Evolutionary conservation across 2,113 vertebrate genomes (phyloP), one percentile per base, ranked within the genome.

Genomic region (Actenoides hombroni): DNA sequence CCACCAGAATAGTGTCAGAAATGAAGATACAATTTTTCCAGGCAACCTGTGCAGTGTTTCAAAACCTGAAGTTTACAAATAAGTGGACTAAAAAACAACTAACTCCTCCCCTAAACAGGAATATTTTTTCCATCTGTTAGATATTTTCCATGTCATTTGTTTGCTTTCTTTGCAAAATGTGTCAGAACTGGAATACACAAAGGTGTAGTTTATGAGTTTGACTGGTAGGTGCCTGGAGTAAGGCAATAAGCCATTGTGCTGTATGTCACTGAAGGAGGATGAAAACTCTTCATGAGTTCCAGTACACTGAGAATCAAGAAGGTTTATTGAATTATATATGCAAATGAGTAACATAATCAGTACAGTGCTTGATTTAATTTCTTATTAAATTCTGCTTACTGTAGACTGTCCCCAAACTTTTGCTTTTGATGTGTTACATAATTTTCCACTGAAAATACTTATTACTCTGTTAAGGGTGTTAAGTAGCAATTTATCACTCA

Each of bases 41-140:
- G 26, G 33, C 13, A 46, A 23, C 4, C 3, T 53, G 1, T 25
- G 9, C 0, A 0, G 2, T 10, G 7, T 40, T 90, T 75, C 4
- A 76, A 83, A 86, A 63, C 12, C 0, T 51, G 8, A 63, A 59
- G 13, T 56, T 69, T 73, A 20, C 6, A 69, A 77, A 60, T 26
- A 46, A 83, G 56, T 25, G 4, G 33, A 59, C 13, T 71, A 51
- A 65, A 78, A 69, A 37, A 46, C 76, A 18, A 1, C 4, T n/a
- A 71, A 63, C 18, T 76, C 16, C 2, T 91, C 17, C 10, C 4
- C 4, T 61, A 63, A 57, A 25, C 4, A 2, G 0, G 29, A 60
- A 39, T 19, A 39, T 42, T 86, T 79, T 84, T 87, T 46, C 7
- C 5, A 60, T 44, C 18, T 76, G 33, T 28, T 59, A 42, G 54